A percentile compares a stretch with the other conserved stretches of the same genome.
These are phyloP conservation scores for Tipula helvola DNA, from an alignment of 2,888 invertebrate genomes.

Conservation along the genomic window DNA sequence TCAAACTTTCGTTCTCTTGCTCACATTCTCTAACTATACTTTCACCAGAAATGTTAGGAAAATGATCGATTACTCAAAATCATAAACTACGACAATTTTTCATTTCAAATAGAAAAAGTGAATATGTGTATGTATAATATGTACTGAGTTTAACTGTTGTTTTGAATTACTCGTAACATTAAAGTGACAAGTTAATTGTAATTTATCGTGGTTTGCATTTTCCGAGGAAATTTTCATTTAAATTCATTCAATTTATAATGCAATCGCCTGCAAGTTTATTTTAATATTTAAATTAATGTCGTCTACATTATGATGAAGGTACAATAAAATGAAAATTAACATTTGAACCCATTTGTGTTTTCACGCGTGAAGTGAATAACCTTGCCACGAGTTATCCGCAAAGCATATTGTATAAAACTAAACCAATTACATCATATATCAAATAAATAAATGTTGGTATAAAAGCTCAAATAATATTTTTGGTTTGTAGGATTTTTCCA, in stretches of 20 bases:
- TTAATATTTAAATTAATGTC: neutral
- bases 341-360: neutral
- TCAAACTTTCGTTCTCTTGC: neutral
- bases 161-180: neutral
- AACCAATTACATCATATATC: no score
- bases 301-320: neutral
- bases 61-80: neutral
- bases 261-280: neutral
- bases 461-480: no score
- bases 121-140: neutral
- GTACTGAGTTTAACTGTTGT: neutral
- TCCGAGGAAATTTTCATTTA: neutral
- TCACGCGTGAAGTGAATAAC: neutral
- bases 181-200: neutral
- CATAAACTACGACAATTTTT: neutral
- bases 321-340: neutral
- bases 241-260: neutral
- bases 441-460: no score
- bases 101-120: neutral
- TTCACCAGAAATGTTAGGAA: neutral
- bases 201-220: neutral
- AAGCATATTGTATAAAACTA: neutral
- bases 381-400: neutral
- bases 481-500: neutral
- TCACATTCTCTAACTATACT: neutral